Evolutionary conservation across 2,113 vertebrate genomes (phyloP).

Genomic region (Poicephalus gulielmi): DNA sequence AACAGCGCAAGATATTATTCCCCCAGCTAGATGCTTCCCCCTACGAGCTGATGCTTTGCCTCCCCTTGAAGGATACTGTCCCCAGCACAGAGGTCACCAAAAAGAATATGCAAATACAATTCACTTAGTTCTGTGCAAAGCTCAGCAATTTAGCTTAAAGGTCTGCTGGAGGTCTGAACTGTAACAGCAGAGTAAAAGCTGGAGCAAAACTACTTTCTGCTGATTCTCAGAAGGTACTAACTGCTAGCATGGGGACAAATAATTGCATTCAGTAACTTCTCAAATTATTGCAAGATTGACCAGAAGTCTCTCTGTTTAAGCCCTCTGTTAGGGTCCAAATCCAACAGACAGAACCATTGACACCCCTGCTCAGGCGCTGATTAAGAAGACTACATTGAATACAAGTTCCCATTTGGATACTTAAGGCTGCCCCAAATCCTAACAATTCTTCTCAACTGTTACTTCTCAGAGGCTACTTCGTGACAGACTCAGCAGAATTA

Average conservation of each 20-base stretch:
- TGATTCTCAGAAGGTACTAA: not conserved
- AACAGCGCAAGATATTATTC: not conserved
- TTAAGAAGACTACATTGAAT: not conserved
- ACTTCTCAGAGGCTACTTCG: not conserved
- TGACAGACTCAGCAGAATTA: not conserved
- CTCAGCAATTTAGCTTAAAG: not conserved
- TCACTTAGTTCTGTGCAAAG: not conserved
- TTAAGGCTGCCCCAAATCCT: not conserved
- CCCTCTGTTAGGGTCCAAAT: not conserved
- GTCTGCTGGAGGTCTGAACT: not conserved
- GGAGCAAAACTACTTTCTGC: not conserved
- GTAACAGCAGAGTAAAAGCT: not conserved
- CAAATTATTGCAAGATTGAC: not conserved
- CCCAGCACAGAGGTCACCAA: constrained; percentile 1
- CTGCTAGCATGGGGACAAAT: not conserved
- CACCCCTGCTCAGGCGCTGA: not conserved
- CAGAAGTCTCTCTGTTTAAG: not conserved
- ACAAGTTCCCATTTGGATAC: not conserved
- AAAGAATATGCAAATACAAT: not conserved
- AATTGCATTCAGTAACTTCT: not conserved
- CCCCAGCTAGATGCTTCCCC: not conserved
- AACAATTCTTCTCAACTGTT: not conserved
- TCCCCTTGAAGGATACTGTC: not conserved
- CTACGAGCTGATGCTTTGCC: not conserved
- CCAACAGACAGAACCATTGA: not conserved